phyloP scores from a whole-genome alignment of 1,140 invertebrate species.

The Lepidotrigona ventralis region DNA sequence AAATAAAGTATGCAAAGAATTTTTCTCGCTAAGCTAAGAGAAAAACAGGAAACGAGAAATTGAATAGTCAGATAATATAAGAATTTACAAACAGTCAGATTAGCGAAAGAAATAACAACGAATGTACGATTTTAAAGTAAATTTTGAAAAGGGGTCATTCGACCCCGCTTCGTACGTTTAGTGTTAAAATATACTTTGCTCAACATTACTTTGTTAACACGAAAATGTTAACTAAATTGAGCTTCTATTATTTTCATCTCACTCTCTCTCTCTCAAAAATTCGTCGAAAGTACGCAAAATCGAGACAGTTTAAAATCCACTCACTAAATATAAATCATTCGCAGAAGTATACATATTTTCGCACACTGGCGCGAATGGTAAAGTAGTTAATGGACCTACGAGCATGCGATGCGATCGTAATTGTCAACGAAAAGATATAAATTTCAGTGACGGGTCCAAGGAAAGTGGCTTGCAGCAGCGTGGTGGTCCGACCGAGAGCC shows the following conservation, averaged over 20 bases:
- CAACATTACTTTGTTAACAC: too few species aligned
- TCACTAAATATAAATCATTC: background rate
- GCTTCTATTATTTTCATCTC: background rate
- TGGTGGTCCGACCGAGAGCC: slow-evolving; percentile 2
- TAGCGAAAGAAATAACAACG: too few species aligned
- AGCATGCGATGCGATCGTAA: slow-evolving; percentile 31
- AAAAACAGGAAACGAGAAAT: too few species aligned
- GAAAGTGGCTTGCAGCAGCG: background rate
- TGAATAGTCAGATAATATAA: too few species aligned
- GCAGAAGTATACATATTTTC: background rate
- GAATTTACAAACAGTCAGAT: too few species aligned
- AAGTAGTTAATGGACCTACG: slow-evolving; percentile 11
- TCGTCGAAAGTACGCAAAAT: background rate
- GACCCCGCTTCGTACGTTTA: too few species aligned
- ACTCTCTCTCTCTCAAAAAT: background rate
- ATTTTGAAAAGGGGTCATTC: too few species aligned
- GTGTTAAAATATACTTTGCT: too few species aligned
- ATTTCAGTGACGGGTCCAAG: background rate
- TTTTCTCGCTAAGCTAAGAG: too few species aligned
- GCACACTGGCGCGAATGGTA: background rate
- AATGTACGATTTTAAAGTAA: too few species aligned
- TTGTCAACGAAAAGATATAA: slow-evolving; percentile 26
- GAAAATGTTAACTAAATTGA: background rate
- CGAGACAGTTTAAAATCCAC: background rate
- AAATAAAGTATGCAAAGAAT: too few species aligned